Evolutionary conservation across 2,888 invertebrate species (phyloP).

Genomic region (Amorpha juglandis): DNA sequence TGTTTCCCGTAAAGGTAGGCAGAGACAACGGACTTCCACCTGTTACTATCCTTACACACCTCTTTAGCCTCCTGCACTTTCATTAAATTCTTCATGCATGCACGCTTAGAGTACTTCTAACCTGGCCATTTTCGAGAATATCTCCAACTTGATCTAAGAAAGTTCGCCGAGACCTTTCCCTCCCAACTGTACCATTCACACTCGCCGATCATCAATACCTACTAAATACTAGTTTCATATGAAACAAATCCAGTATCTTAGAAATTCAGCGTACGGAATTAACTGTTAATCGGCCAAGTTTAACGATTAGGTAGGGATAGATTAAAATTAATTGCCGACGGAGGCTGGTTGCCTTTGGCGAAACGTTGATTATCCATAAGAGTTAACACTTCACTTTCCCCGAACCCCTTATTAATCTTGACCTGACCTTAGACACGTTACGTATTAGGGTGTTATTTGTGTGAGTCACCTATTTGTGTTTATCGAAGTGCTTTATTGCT

Average conservation of each 20-base stretch:
- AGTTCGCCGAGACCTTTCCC: no score
- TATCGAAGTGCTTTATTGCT: conserved; percentile 16
- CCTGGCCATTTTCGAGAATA: no score
- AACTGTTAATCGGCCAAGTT: conserved; percentile 74
- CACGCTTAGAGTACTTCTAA: no score
- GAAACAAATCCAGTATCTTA: conserved; percentile 35
- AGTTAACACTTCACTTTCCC: conserved; percentile 44
- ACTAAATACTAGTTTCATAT: conserved; percentile 11
- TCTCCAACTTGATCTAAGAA: no score
- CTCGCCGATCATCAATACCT: neutral
- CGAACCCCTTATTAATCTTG: conserved; percentile 44
- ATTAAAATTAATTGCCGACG: conserved; percentile 68
- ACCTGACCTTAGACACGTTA: conserved; percentile 30
- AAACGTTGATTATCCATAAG: conserved; percentile 52
- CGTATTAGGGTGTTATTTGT: conserved; percentile 29
- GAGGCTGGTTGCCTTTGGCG: conserved; percentile 47
- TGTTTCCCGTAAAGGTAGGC: no score
- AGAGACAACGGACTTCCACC: no score
- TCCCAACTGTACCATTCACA: no score
- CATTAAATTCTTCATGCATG: no score
- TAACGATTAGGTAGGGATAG: conserved; percentile 66
- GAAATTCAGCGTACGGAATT: conserved; percentile 54
- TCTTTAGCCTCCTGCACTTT: no score
- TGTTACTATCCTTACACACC: no score
- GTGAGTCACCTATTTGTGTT: conserved; percentile 14